Base-by-base conservation (phyloP, 2,888 invertebrate species). In the Mechanitis messenoides region DNA sequence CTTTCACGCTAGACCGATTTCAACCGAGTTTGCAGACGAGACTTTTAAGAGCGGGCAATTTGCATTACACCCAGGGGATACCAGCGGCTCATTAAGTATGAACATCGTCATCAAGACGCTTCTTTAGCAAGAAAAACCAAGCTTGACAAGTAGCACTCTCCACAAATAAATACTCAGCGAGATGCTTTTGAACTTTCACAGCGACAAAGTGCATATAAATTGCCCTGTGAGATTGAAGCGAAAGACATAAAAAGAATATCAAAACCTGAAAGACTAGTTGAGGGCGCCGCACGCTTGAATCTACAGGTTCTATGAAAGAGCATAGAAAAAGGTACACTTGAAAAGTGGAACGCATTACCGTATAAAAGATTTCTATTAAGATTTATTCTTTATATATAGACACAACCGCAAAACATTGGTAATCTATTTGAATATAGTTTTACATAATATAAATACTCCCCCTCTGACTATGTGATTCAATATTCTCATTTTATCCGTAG, bases 121-220 rank as follows among this genome's bases (percentile, higher is more conserved):
- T 87, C 86, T 86, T 86, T 82, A 82, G 78, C 68, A 78, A 83
- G 84, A 88, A 88, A 89, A 88, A 85, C 81, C 78, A 71, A 79
- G 77, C 81, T 87, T 80, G 85, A 81, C 81, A 81, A 50, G 85
- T 81, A 80, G 84, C 85, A 83, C 86, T 84, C 83, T 80, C 74
- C 71, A 71, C 74, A 80, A 84, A 83, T 86, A 85, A 88, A 82
- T 79, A 80, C 76, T 76, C 72, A 72, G 76, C 68, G 78, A 81
- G 81, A 73, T 74, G 81, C 86, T 86, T 87, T 87, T 85, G 81
- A 87, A 72, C 77, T 75, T 68, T 78, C 77, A 80, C 78, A 75
- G 80, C 78, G 78, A 83, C 87, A 89, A 88, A 89, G 90, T 87
- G 89, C 89, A 89, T 90, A 87, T 88, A 90, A 90, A 89, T 88